Percentiles rank a stretch among this genome's conserved stretches.
phyloP scores from a whole-genome alignment of 2,888 invertebrate genomes.

The Torymus aiolomorphi region DNA sequence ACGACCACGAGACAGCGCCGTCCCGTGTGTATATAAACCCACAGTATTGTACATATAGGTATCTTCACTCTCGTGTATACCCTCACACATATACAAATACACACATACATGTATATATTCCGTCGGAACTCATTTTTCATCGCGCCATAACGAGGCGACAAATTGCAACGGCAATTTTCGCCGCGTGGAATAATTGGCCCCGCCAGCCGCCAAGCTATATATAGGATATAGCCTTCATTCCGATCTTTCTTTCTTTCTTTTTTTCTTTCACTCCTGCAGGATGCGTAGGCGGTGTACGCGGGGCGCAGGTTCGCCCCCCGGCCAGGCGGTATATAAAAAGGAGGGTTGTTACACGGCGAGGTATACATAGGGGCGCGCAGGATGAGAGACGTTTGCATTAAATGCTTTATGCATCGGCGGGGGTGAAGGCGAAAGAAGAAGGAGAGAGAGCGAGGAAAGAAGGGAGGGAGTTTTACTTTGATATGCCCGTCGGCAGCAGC shows the following conservation, averaged over 20 bases:
- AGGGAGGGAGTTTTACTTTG: conserved; percentile 9
- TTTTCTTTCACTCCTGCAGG: neutral
- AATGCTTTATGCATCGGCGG: conserved; percentile 9
- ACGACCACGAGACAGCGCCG: too few relatives aligned
- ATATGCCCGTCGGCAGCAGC: conserved; percentile 12
- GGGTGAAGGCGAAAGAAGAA: neutral
- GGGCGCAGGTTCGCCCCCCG: too few relatives aligned
- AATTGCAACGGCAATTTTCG: conserved; percentile 55
- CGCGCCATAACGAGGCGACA: conserved; percentile 1
- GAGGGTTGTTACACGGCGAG: neutral
- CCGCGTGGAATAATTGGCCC: neutral
- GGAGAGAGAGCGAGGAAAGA: neutral
- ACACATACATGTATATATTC: neutral
- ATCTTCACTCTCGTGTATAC: too few relatives aligned
- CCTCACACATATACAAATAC: neutral
- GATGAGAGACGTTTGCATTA: conserved; percentile 25
- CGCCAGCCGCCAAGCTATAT: neutral
- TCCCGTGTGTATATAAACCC: too few relatives aligned
- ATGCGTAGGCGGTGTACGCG: neutral
- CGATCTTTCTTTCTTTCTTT: too few relatives aligned
- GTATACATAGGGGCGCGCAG: neutral
- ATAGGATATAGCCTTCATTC: neutral
- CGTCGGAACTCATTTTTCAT: conserved; percentile 18
- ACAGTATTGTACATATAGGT: too few relatives aligned
- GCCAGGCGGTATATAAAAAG: neutral